Conservation (phyloP, 2,888 invertebrate species). For the Clostera curtula region DNA sequence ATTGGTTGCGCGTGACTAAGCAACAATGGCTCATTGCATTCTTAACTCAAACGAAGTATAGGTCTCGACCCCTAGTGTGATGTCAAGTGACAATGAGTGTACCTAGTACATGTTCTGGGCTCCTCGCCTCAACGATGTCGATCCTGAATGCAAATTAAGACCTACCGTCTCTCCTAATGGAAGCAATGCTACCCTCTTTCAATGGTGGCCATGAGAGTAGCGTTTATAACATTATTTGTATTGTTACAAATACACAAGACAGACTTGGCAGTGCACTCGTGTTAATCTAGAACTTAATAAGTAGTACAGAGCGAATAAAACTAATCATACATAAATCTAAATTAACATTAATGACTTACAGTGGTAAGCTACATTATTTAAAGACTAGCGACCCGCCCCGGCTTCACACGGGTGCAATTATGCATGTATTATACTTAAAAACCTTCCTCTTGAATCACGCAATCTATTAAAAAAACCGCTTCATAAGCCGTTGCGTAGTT, state of each 20-base stretch:
- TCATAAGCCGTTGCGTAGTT: too few relatives aligned
- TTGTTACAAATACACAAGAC: not conserved
- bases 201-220: slow-evolving; percentile 15
- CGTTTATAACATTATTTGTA: not conserved
- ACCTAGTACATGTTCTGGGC: slow-evolving; percentile 7
- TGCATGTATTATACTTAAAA: too few relatives aligned
- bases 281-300: too few relatives aligned
- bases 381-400: too few relatives aligned
- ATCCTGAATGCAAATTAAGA: slow-evolving; percentile 47
- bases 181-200: slow-evolving; percentile 35
- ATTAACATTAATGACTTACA: too few relatives aligned
- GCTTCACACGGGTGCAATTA: too few relatives aligned
- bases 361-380: too few relatives aligned
- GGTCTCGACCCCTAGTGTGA: not conserved
- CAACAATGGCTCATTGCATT: not conserved
- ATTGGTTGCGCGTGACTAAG: too few relatives aligned
- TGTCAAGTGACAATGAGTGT: slow-evolving; percentile 11
- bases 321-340: too few relatives aligned
- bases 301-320: too few relatives aligned
- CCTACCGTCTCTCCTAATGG: slow-evolving; percentile 40
- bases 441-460: too few relatives aligned
- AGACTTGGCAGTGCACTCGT: not conserved
- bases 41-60: not conserved
- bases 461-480: too few relatives aligned
- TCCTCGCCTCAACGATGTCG: slow-evolving; percentile 25